Conservation (phyloP, 2,888 invertebrate species). For the Boloria euphrosyne region DNA sequence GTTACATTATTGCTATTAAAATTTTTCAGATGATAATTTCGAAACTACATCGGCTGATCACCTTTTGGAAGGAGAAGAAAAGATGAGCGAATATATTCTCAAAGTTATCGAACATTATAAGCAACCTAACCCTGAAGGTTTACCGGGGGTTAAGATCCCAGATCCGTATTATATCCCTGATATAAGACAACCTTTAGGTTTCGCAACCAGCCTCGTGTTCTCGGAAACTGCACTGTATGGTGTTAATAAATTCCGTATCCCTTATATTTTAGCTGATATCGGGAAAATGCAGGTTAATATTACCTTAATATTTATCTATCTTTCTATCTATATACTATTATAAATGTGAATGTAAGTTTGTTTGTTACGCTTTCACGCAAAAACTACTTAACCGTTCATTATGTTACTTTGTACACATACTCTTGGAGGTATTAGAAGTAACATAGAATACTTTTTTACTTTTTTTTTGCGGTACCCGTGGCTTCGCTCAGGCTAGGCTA, state of each 20-base stretch:
- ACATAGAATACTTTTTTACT: too few relatives aligned
- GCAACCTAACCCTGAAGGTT: constrained; percentile 88
- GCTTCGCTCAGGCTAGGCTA: too few relatives aligned
- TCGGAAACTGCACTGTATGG: constrained; percentile 88
- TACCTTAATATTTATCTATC: too few relatives aligned
- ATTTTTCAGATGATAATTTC: constrained; percentile 31
- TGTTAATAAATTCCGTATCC: constrained; percentile 89
- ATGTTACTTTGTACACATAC: too few relatives aligned
- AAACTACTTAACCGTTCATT: too few relatives aligned
- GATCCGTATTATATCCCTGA: constrained; percentile 92
- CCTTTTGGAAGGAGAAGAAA: constrained; percentile 80
- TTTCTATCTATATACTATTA: too few relatives aligned
- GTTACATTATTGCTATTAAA: constrained; percentile 29
- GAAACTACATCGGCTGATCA: constrained; percentile 28
- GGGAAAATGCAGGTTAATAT: constrained; percentile 86
- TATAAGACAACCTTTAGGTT: constrained; percentile 86
- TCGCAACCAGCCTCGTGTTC: constrained; percentile 86
- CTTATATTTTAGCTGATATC: constrained; percentile 87
- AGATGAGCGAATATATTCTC: constrained; percentile 87
- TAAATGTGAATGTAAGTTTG: too few relatives aligned
- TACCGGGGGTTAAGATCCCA: constrained; percentile 90
- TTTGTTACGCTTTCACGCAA: too few relatives aligned
- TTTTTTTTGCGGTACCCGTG: too few relatives aligned
- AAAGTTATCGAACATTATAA: constrained; percentile 90
- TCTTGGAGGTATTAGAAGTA: too few relatives aligned